Evolutionary conservation across 2,797 vertebrate species (phyloP), one percentile per base, ranked within the genome.

Genomic region (Holocentrus rufus): DNA sequence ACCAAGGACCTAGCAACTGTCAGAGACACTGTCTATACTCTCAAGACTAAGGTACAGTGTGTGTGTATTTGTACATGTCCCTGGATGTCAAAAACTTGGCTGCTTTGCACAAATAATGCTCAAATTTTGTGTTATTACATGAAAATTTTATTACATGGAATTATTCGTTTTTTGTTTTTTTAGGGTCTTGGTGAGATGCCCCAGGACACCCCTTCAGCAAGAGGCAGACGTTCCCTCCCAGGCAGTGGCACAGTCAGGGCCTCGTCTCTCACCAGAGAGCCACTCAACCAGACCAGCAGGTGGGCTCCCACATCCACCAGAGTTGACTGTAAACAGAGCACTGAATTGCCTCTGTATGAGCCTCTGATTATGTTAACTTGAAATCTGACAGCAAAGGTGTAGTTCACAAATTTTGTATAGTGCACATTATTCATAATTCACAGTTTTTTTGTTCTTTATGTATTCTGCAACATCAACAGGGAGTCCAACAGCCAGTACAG

Each of bases 171-270:
- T n/a, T n/a, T n/a, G n/a, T 20, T 15, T 44, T 53, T 80, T 79
- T 72, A 99, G 98, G 97, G 96, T 22, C 87, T 98, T 55, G 96
- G 95, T 65, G 96, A 97, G 77, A 95, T 96, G 87, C 95, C 95
- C 0, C 85, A 94, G 69, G 96, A 97, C 22, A 92, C 92, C 6
- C 95, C 95, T 23, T 98, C 96, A 31, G 95, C 96, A 46, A 94
- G 95, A 82, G 96, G 96, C 65, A 92, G 94, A 65, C 95, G 94
- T 61, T 96, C 95, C n/a, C 89, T 95, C n/a, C 89, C 92, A 2
- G 88, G 95, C 52, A 94, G 85, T 3, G 95, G 95, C 47, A 94
- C 93, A 53, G 83, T 94, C 14, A 94, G 95, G 34, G 93, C 95
- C 0, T 95, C 95, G 0, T 97, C 96, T 44, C 90, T 95, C 77